Percentiles rank a stretch among this genome's conserved stretches.
These are phyloP conservation scores for Piliocolobus tephrosceles DNA, from an alignment of 2,113 vertebrate species.

Conservation along the genomic window DNA sequence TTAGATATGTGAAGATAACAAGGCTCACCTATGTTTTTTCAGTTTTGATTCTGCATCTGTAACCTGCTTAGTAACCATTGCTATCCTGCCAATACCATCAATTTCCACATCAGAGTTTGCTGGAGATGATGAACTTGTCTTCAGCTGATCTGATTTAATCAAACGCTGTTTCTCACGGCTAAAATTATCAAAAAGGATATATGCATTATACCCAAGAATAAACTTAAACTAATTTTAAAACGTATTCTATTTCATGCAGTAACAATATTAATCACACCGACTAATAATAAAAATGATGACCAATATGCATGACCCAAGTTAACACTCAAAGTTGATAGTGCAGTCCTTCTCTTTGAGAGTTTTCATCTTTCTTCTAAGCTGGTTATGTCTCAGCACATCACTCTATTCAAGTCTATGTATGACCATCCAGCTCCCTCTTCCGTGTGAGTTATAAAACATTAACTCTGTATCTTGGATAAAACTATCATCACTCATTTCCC, in stretches of 20 bases:
- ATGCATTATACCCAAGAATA: slow-evolving; percentile 3
- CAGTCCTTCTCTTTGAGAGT: background rate
- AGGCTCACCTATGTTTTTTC: slow-evolving; percentile 90
- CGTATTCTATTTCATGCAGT: background rate
- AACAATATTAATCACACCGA: background rate
- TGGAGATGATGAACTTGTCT: slow-evolving; percentile 75
- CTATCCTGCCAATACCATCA: slow-evolving; percentile 83
- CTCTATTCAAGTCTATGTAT: background rate
- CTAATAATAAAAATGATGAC: background rate
- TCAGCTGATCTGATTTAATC: slow-evolving; percentile 85
- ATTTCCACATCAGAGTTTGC: slow-evolving; percentile 84
- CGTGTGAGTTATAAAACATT: background rate
- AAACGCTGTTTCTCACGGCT: slow-evolving; percentile 94
- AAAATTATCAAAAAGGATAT: slow-evolving; percentile 57
- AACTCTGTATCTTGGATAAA: slow-evolving; percentile 25
- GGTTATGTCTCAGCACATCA: background rate
- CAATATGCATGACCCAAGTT: background rate
- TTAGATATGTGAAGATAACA: background rate
- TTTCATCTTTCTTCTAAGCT: slow-evolving; percentile 17
- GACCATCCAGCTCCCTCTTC: slow-evolving; percentile 7
- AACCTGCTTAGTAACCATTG: slow-evolving; percentile 86
- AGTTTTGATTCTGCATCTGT: slow-evolving; percentile 90
- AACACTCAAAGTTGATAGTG: background rate
- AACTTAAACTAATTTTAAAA: slow-evolving; percentile 34
- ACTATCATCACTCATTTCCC: background rate